A percentile compares a stretch with the other conserved stretches of the same genome.
These are phyloP conservation scores for Hemithea aestivaria DNA, from an alignment of 2,888 invertebrate species.

Conservation along the genomic window DNA sequence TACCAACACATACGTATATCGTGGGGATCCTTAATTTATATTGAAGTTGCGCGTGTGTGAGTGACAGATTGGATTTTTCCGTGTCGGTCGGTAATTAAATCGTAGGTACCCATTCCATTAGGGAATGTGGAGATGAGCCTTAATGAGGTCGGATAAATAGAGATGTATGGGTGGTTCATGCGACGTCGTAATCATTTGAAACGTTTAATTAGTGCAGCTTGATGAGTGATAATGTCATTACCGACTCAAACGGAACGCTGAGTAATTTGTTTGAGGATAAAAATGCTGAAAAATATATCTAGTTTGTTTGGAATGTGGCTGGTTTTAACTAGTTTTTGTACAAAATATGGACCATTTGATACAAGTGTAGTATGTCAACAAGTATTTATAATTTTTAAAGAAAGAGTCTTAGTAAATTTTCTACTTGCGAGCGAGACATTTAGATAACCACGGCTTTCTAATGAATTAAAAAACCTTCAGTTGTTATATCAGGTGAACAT, in stretches of 20 bases:
- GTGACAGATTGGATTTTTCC: constrained; percentile 72
- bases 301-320: no score
- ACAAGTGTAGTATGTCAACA: no score
- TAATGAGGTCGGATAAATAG: constrained; percentile 44
- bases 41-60: constrained; percentile 42
- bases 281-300: no score
- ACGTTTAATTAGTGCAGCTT: constrained; percentile 5
- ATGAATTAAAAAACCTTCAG: no score
- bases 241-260: background rate
- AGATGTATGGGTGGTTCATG: constrained; percentile 3
- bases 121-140: constrained; percentile 48
- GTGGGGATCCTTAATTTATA: constrained; percentile 65
- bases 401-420: no score
- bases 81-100: constrained; percentile 69
- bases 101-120: constrained; percentile 57
- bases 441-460: no score
- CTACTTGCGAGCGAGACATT: no score
- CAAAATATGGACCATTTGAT: no score
- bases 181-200: constrained; percentile 3
- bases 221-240: constrained; percentile 4
- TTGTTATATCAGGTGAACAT: no score
- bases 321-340: no score
- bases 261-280: background rate
- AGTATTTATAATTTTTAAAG: no score
- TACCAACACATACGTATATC: constrained; percentile 66